Base-by-base conservation (phyloP, 2,797 vertebrate species). In the Telmatherina bonti region DNA sequence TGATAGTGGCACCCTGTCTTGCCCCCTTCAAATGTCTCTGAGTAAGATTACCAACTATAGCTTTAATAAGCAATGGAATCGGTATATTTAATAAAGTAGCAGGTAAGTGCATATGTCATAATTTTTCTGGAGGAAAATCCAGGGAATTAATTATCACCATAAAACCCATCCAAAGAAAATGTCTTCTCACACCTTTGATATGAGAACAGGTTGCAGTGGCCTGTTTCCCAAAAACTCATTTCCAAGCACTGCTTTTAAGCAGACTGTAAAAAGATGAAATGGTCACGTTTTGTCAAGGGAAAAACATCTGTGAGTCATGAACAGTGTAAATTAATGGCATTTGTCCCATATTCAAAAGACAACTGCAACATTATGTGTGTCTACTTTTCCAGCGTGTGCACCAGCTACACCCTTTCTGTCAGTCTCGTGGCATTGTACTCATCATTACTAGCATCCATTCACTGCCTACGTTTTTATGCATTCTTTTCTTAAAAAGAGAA, bases 401-500 rank as follows among this genome's bases (percentile, higher is more conserved):
- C 16, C 27, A 51, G 22, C 41, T 30, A 24, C 0, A 18, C 16
- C n/a, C 26, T 7, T 30, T 27, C n/a, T 64, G 18, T 13, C 61
- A 18, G 52, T 70, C 45, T 79, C 33, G 60, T 4, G 30, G 24
- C 24, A 20, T 54, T 15, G 49, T 30, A 0, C 26, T 26, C 2
- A 45, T 31, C 36, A 49, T 1, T 2, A 9, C 22, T 41, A 52
- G 4, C 22, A 24, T 51, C 49, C 60, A 47, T 38, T 49, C 45
- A 53, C 27, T 49, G 51, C 53, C 5, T 38, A 24, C 26, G 31
- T 58, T 66, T 61, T 56, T 64, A 49, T 38, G 31, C 63, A 72
- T 15, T 49, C 27, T 76, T 74, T 59, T 36, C 45, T n/a, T 62
- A 53, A 64, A 11, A 24, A 47, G 26, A 59, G 57, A 65, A 12